Evolutionary conservation across 2,797 vertebrate species (phyloP), one percentile per base, ranked within the genome.

Genomic region (Onychomys arenicola): DNA sequence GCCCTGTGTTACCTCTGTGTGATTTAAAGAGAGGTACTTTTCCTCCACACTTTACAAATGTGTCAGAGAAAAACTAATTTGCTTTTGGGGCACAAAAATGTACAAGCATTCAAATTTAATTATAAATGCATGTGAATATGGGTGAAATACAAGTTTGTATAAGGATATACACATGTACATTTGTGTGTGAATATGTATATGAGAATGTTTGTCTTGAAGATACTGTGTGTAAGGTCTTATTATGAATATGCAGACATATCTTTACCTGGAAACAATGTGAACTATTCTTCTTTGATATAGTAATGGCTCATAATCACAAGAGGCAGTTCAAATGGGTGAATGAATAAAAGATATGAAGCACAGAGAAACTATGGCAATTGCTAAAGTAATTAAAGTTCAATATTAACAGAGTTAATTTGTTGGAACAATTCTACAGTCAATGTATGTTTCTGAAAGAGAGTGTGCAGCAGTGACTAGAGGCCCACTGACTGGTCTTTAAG

Each of bases 1-100:
- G 7, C 6, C 40, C 12, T 8, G 0, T 14, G n/a, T 46, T 5
- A 75, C 37, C 16, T 12, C 7, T 2, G 6, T 1, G n/a, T 10
- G 7, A 34, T 59, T 63, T 52, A 29, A 21, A 57, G 37, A 81
- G 88, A 61, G 0, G 0, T 49, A 32, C 43, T 23, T 25, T 49
- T n/a, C 55, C 4, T 89, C 12, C 14, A 63, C 23, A 77, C 46
- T n/a, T 40, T 32, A 21, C 29, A 88, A 40, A 67, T 32, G 25
- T 59, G 25, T 40, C 43, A 46, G 2, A 59, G 29, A 27, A 52
- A 93, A 17, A 10, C 0, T 85, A 11, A 52, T 61, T 61, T 80
- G 19, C 0, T 80, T 2, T 57, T 73, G 73, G 32, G 25, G 40
- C 27, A 19, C 23, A 84, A n/a, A 71, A 67, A 73, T 17, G 85